Conservation (phyloP, 2,113 vertebrate species). For the Myiozetetes cayanensis region DNA sequence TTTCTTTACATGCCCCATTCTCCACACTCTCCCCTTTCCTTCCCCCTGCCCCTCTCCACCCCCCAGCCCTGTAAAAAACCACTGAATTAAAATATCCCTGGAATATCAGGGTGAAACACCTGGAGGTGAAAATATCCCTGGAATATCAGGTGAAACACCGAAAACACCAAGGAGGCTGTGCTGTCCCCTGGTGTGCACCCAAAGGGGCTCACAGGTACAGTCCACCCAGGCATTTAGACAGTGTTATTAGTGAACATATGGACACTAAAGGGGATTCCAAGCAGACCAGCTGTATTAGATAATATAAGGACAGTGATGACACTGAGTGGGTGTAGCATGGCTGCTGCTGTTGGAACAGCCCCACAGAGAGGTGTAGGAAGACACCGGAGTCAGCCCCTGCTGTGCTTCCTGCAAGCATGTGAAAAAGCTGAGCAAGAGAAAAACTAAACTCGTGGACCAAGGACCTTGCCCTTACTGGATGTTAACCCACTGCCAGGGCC, state of each 20-base stretch:
- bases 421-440: not conserved
- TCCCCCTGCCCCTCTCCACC: no score
- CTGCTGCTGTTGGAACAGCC: not conserved
- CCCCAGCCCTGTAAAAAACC: not conserved
- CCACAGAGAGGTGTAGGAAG: accelerated
- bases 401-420: not conserved
- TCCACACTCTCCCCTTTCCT: not conserved
- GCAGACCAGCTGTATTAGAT: not conserved
- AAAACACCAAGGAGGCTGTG: not conserved
- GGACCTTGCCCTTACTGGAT: not conserved
- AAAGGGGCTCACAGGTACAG: not conserved
- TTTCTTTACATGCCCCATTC: not conserved
- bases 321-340: not conserved
- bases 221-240: not conserved
- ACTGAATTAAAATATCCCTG: no score
- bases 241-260: not conserved
- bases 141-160: not conserved
- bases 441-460: not conserved
- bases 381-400: not conserved
- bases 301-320: not conserved
- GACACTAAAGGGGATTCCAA: not conserved
- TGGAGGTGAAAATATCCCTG: not conserved
- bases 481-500: not conserved
- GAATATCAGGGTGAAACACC: no score
- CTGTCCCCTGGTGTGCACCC: not conserved